Base-by-base conservation (phyloP, 1,140 invertebrate species). In the Drosophila ogumai region DNA sequence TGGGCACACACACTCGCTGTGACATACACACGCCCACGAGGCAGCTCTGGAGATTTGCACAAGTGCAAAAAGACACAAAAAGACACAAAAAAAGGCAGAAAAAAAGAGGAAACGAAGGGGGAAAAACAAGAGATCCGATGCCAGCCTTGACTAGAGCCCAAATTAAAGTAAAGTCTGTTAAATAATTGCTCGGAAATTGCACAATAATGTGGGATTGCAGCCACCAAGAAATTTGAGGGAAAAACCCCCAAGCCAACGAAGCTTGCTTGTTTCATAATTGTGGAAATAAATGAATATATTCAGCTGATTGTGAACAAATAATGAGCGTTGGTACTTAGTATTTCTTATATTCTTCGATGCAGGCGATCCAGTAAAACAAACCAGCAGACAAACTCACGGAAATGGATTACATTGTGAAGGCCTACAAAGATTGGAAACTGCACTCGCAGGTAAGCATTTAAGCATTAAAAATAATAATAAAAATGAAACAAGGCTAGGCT, bases 381-480 rank as follows among this genome's bases (percentile, higher is more conserved):
- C 66, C 43, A 66, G 40, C 66, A 55, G 19, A 69, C 47, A 67
- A 58, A 49, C 15, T 15, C 66, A 50, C 64, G 80, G 82, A 82
- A 87, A 91, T 92, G 91, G 91, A 92, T 92, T 92, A 92, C 55
- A 81, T 92, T 69, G 90, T 92, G 56, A 92, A 92, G 67, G 91
- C 87, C 34, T 92, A 92, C 73, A 92, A 92, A 74, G 91, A 92
- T 75, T 92, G 91, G 91, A 92, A 92, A 59, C 71, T 92, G 76
- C 91, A 92, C 47, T 92, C 91, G 64, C 91, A 92, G 78, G 91
- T 92, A 73, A 85, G 82, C 47, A 25, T 8, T 8, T 32, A 32
- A 32, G 1, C 25, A 15, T 38, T 55, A 52, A 32, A 32, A 22
- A 40, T 47, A 15, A 17, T 12, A 60, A 41, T 57, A 44, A 36